A percentile compares a stretch with the other conserved stretches of the same genome.
Conservation (phyloP, 2,888 invertebrate species). For the Scrobipalpa costella region DNA sequence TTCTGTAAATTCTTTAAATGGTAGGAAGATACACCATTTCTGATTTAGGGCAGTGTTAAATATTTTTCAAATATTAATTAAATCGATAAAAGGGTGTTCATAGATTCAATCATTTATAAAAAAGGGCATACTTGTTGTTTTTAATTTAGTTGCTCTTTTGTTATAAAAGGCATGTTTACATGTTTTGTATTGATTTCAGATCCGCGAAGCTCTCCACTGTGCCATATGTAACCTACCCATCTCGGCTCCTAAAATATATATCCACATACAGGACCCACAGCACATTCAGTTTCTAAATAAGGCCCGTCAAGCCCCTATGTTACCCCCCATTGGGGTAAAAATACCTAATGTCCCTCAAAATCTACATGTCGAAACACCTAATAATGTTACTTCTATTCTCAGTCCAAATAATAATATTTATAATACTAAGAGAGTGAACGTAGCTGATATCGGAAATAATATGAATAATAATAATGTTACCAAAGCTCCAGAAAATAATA, state of each 20-base stretch:
- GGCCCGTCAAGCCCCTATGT: constrained; percentile 7
- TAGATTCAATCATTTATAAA: no score
- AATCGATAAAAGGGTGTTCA: no score
- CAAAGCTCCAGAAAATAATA: neutral
- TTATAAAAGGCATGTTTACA: no score
- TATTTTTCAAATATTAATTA: no score
- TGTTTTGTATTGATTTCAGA: constrained; percentile 30
- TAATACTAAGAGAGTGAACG: neutral
- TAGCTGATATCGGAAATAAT: neutral
- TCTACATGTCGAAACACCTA: neutral
- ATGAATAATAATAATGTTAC: neutral
- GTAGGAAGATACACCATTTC: no score
- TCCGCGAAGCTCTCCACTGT: constrained; percentile 38
- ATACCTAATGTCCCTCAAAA: constrained; percentile 9
- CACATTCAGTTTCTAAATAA: constrained; percentile 27
- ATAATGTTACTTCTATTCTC: neutral
- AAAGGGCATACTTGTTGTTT: no score
- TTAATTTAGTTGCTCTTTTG: no score
- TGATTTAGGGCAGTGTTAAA: no score
- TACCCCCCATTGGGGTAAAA: constrained; percentile 8
- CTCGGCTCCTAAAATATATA: constrained; percentile 26
- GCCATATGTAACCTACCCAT: constrained; percentile 38
- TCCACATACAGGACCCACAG: constrained; percentile 31
- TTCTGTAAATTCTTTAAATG: no score
- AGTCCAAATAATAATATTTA: neutral